Evolutionary conservation across 2,797 vertebrate species (phyloP).

Genomic region (Garrulus glandarius): DNA sequence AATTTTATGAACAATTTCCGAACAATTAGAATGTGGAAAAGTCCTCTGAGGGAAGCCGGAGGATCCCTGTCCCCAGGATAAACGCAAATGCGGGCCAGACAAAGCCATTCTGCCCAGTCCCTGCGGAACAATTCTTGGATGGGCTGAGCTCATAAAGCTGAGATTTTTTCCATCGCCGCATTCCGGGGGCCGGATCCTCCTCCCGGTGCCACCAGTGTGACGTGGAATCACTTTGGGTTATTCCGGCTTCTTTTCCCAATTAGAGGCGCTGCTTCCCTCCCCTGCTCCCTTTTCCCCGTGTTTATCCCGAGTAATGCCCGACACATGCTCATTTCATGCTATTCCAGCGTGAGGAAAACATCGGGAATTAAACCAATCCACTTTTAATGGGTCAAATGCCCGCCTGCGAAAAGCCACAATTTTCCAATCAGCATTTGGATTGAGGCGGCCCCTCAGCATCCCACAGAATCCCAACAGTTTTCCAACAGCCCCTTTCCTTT

Average conservation of each 20-base stretch:
- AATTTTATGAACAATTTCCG: slow-evolving; percentile 78
- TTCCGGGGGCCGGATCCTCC: slow-evolving; percentile 18
- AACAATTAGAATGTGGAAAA: slow-evolving; percentile 69
- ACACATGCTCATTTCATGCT: slow-evolving; percentile 54
- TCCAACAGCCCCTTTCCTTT: slow-evolving; percentile 53
- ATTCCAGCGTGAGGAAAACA: slow-evolving; percentile 51
- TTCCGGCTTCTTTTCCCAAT: neutral
- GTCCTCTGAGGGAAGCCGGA: slow-evolving; percentile 57
- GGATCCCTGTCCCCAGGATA: slow-evolving; percentile 13
- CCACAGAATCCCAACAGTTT: slow-evolving; percentile 37
- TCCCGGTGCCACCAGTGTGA: slow-evolving; percentile 3
- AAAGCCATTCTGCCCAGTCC: neutral
- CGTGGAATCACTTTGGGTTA: neutral
- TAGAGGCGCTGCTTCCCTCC: neutral
- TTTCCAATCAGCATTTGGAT: slow-evolving; percentile 58
- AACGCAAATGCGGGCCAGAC: neutral
- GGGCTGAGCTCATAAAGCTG: slow-evolving; percentile 43
- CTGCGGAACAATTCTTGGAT: neutral
- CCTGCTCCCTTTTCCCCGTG: neutral
- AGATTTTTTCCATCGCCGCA: slow-evolving; percentile 65
- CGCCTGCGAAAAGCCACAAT: slow-evolving; percentile 53
- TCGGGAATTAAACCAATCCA: slow-evolving; percentile 39
- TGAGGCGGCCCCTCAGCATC: slow-evolving; percentile 39
- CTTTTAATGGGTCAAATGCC: slow-evolving; percentile 58
- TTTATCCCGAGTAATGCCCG: slow-evolving; percentile 21